Conservation (phyloP, 2,888 invertebrate genomes). For the Caenorhabditis sinica region DNA sequence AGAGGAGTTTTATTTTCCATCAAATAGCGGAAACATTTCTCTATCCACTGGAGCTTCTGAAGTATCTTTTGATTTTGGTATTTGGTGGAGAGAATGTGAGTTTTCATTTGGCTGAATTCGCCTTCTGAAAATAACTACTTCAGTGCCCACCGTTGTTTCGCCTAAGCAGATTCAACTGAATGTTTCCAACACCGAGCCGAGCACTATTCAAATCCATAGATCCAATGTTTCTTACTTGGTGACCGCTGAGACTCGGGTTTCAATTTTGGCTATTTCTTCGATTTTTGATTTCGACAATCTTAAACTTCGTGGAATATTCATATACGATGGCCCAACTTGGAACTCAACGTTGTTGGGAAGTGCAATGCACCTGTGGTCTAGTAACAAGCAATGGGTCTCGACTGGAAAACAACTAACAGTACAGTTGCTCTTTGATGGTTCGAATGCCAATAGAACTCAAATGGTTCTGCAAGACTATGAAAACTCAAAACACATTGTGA, state of each 20-base stretch:
- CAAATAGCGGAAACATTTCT: neutral
- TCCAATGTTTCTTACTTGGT: neutral
- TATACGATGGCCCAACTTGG: constrained; percentile 1
- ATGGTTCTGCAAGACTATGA: constrained; percentile 9
- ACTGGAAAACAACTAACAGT: constrained; percentile 1
- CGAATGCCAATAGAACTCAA: neutral
- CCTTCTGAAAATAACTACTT: no score
- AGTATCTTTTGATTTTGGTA: neutral
- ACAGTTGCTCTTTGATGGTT: neutral
- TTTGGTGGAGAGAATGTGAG: neutral
- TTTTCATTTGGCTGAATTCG: no score
- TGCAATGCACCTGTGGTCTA: neutral
- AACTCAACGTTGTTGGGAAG: neutral
- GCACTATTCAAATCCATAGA: neutral
- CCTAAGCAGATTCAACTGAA: neutral
- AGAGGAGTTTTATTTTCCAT: neutral
- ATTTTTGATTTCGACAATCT: neutral
- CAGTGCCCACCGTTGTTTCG: neutral
- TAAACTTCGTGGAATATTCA: neutral
- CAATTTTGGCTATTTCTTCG: neutral
- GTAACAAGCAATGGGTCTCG: constrained; percentile 1
- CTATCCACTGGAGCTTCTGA: neutral
- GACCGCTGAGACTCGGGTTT: neutral
- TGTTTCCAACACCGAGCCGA: neutral
- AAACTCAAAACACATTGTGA: neutral